Percentiles rank a stretch among this genome's conserved stretches.
These are phyloP conservation scores for Ptilonorhynchus violaceus DNA, from an alignment of 2,113 vertebrate genomes.

Conservation along the genomic window DNA sequence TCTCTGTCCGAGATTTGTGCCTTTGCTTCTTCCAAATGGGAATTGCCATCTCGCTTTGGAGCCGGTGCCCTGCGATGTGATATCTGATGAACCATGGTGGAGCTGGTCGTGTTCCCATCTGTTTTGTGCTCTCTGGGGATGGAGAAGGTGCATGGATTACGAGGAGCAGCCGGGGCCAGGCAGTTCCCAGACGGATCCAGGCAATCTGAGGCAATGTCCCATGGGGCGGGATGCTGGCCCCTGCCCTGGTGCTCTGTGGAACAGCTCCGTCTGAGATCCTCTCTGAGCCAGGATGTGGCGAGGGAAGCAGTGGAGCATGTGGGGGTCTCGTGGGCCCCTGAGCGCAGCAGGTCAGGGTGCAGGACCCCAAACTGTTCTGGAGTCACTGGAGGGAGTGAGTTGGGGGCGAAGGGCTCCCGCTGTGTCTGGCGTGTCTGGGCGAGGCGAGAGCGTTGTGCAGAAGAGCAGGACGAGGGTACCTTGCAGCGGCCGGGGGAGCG, in stretches of 20 bases:
- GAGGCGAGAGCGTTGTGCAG: rapidly evolving
- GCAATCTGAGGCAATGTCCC: rapidly evolving
- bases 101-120: neutral
- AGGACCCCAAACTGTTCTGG: neutral
- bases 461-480: rapidly evolving
- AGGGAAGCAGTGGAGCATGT: rapidly evolving
- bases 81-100: rapidly evolving
- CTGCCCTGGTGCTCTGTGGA: neutral
- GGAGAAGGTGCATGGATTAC: neutral
- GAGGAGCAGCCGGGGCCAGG: neutral
- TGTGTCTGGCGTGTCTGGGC: rapidly evolving
- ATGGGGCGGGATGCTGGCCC: rapidly evolving
- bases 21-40: neutral
- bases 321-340: rapidly evolving
- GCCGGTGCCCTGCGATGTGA: neutral
- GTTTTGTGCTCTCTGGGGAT: neutral
- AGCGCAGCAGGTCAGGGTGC: rapidly evolving
- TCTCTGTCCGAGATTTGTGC: neutral
- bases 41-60: rapidly evolving
- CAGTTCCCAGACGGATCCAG: neutral
- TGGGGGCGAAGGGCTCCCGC: neutral
- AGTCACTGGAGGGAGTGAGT: rapidly evolving
- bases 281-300: neutral
- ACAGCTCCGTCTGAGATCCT: neutral
- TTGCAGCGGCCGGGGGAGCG: rapidly evolving